Evolutionary conservation across 2,797 vertebrate genomes (phyloP), one percentile per base, ranked within the genome.

Genomic region (Aeoliscus strigatus): DNA sequence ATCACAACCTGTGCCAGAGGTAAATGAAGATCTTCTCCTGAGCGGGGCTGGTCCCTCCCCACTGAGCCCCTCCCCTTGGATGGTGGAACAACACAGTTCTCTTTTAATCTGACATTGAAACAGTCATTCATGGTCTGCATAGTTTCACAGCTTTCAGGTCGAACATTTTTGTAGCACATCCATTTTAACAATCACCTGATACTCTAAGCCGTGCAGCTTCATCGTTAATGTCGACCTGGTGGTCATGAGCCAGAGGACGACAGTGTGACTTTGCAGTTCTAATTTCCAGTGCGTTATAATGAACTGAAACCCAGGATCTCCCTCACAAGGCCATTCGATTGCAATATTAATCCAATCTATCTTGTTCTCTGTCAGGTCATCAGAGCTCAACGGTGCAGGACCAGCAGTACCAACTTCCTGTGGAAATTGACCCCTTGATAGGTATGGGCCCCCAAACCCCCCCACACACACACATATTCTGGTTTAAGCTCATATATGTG

Each of bases 381-480:
- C 94, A 94, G 88, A 88, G 90, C 89, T 88, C 86, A 53, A 58
- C 92, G 58, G 88, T 89, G 68, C 91, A 94, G 76, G 94, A 97
- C 85, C 94, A 96, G 88, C 92, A 92, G 87, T 97, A 96, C 92
- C 96, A 97, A 91, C 91, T 99, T 89, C 96, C 96, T 59, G 95
- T 99, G 91, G 96, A 99, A 89, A 98, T 99, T 76, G 96, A 99
- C 91, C 94, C 93, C 82, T 89, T 99, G 86, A 91, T 98, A 92
- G 95, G 96, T 98, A 39, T 18, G 51, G 29, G 23, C 31, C 36
- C 34, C 47, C 21, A 39, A 65, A 51, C 38, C 24, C 37, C 14
- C 45, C 12, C 27, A 31, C 29, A 14, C 39, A 30, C 64, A 60
- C 36, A 27, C 43, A 26, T 3, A 33, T 1, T 3, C 18, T 3